Evolutionary conservation across 2,113 vertebrate species (phyloP).

Genomic region (Albula glossodonta): DNA sequence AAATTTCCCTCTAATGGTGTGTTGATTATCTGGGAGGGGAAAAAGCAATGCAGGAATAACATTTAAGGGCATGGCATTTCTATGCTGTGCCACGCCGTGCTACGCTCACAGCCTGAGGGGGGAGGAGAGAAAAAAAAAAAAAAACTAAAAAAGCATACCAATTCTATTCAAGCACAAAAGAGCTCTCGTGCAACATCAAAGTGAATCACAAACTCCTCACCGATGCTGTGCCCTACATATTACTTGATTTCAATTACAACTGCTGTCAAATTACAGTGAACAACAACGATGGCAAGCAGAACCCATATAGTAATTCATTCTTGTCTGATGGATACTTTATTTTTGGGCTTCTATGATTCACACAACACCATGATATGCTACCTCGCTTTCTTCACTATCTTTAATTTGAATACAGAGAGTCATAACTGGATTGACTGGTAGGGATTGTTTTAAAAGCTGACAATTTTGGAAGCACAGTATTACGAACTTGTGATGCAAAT

Average conservation of each 20-base stretch:
- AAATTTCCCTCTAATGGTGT: slow-evolving; percentile 1
- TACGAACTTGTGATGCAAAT: background rate
- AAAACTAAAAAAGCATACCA: background rate
- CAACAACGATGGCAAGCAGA: background rate
- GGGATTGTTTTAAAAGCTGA: background rate
- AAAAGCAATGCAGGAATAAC: background rate
- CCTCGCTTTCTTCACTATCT: background rate
- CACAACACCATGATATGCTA: background rate
- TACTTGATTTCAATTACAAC: background rate
- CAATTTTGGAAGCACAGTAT: background rate
- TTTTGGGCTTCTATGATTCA: background rate
- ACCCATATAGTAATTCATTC: background rate
- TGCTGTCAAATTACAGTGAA: background rate
- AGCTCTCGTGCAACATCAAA: slow-evolving; percentile 1
- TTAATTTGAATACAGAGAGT: background rate
- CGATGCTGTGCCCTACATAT: background rate
- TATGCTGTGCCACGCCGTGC: background rate
- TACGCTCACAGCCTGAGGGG: no score
- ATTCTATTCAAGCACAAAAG: background rate
- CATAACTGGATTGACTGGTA: background rate
- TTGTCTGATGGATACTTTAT: background rate
- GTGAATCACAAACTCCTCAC: background rate
- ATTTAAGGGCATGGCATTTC: background rate
- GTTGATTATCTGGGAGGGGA: slow-evolving; percentile 1
- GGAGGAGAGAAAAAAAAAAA: background rate